Conservation (phyloP, 1,140 invertebrate species). For the Venustaconcha ellipsiformis region DNA sequence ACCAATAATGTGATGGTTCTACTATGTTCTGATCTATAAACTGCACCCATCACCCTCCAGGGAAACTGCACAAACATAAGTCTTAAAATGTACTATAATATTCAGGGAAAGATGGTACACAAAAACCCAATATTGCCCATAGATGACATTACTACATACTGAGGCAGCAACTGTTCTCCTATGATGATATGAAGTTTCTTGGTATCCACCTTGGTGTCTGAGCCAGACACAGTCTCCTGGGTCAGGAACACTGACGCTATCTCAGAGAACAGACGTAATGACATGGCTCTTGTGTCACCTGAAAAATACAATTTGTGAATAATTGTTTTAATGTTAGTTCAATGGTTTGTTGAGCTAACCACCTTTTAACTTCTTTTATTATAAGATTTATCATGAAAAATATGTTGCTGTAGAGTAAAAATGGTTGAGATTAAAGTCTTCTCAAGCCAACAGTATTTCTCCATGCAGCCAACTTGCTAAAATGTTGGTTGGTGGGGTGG, state of each 20-base stretch:
- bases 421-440: too few species aligned
- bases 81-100: neutral
- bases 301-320: conserved; percentile 15
- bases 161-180: conserved; percentile 58
- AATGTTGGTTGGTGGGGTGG: too few species aligned
- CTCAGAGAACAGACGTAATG: conserved; percentile 63
- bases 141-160: conserved; percentile 49
- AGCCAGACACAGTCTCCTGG: conserved; percentile 49
- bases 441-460: too few species aligned
- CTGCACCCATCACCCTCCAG: conserved; percentile 1
- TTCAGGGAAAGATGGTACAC: neutral
- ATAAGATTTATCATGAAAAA: too few species aligned
- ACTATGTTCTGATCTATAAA: too few species aligned
- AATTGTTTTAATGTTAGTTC: too few species aligned
- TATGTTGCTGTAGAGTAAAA: too few species aligned
- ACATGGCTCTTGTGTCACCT: conserved; percentile 61
- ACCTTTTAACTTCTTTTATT: too few species aligned
- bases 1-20: too few species aligned
- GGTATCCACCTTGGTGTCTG: conserved; percentile 42
- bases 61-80: neutral
- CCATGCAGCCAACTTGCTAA: too few species aligned
- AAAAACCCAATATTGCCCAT: neutral
- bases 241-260: conserved; percentile 61
- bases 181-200: conserved; percentile 56
- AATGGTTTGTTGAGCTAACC: too few species aligned